Base-by-base conservation (phyloP, 2,113 vertebrate genomes). In the Mellivora capensis region DNA sequence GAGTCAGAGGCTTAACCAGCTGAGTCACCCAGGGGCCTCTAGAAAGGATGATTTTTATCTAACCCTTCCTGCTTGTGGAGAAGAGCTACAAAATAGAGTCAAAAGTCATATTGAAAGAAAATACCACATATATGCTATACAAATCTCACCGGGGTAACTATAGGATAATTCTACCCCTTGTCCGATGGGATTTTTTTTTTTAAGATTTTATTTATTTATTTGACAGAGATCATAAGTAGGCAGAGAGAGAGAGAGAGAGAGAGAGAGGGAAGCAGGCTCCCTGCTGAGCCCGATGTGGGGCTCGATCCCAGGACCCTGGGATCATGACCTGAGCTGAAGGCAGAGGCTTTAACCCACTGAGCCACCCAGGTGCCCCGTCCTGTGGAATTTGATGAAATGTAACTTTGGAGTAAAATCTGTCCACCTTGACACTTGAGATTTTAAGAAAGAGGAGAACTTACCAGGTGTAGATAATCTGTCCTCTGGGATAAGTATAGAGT, bases 401-500 rank as follows among this genome's bases (percentile, higher is more conserved):
- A 71, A 89, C 23, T 92, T 14, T 79, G 44, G 6, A 34, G 37
- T 25, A 81, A 69, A 87, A 87, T 37, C 9, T 67, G 18, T 59
- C 2, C 9, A 27, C 25, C 52, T 3, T 59, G 14, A 21, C 85
- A 52, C 15, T 4, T 31, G 37, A 90, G 42, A 25, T 77, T 9
- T 54, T 31, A 27, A 29, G n/a, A 52, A 64, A 62, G 14, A 27
- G 14, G 29, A 14, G 91, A 67, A 98, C 98, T 90, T 98, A 99
- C 99, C 99, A 99, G 0, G 99, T 99, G 96, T 99, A 99, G 97
- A 99, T 99, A 79, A 99, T 99, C 98, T 99, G 98, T 54, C 99
- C 99, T 97, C 72, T 98, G 80, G 97, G 95, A 25, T 99, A 99
- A 15, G 99, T 99, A 97, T 99, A 99, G 86, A 99, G 99, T 89